Conservation (phyloP, 2,113 vertebrate species). For the Dromas ardeola region DNA sequence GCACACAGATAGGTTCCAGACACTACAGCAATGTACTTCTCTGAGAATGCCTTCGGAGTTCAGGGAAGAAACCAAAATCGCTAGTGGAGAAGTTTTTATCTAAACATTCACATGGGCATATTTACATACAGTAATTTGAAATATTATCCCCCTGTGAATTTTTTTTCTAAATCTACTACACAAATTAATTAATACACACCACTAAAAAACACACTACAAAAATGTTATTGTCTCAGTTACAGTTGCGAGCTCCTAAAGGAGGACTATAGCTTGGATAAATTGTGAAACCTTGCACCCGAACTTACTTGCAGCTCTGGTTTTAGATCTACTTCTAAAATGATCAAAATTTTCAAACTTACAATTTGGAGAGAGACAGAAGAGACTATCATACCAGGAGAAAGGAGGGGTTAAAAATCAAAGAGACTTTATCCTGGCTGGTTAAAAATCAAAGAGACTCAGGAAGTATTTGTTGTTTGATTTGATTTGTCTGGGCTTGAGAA, state of each 20-base stretch:
- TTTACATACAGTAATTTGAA: neutral
- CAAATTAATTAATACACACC: neutral
- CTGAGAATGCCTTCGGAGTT: neutral
- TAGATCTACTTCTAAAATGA: neutral
- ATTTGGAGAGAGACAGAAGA: neutral
- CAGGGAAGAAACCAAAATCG: neutral
- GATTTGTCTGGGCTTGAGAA: neutral
- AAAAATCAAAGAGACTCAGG: neutral
- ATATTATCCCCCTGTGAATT: neutral
- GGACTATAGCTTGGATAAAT: neutral
- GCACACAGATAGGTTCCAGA: neutral
- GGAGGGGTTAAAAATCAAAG: neutral
- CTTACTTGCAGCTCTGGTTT: neutral
- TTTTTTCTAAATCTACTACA: neutral
- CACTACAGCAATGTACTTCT: neutral
- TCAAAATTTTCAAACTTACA: neutral
- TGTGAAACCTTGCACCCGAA: neutral
- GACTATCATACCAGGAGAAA: neutral
- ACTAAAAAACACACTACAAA: neutral
- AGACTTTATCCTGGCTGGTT: neutral
- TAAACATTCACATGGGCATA: neutral
- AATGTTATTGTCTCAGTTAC: neutral
- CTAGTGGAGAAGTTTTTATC: neutral
- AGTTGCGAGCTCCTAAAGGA: neutral
- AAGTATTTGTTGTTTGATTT: neutral